A percentile compares a stretch with the other conserved stretches of the same genome.
Evolutionary conservation across 2,888 invertebrate species (phyloP).

Genomic region (Drosophila robusta): DNA sequence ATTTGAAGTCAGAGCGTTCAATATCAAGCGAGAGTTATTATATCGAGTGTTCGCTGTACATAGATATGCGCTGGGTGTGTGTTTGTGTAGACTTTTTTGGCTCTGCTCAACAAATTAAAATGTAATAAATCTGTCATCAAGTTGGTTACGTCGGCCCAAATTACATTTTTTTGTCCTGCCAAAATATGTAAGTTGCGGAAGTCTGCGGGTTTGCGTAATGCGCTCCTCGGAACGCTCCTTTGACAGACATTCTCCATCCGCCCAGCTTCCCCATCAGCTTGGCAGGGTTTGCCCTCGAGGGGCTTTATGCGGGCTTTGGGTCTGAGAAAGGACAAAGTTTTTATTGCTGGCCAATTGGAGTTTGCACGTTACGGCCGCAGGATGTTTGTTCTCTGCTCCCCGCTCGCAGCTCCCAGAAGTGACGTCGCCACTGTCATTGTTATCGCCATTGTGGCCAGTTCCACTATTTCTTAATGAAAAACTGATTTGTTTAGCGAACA

Average conservation of each 20-base stretch:
- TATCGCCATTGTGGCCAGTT: conserved; percentile 46
- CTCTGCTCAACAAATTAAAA: conserved; percentile 65
- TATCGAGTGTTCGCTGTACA: conserved; percentile 6
- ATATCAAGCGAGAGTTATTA: not conserved
- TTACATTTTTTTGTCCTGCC: conserved; percentile 32
- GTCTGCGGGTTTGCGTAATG: conserved; percentile 19
- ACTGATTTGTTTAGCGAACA: conserved; percentile 50
- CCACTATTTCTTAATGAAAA: conserved; percentile 43
- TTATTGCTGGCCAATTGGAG: conserved; percentile 77
- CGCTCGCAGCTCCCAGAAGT: conserved; percentile 37
- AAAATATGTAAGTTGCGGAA: conserved; percentile 42
- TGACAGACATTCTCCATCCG: not conserved
- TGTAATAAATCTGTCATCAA: conserved; percentile 72
- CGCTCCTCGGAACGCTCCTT: not conserved
- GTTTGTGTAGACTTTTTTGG: conserved; percentile 15
- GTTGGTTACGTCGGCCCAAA: conserved; percentile 53
- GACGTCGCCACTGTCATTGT: conserved; percentile 26
- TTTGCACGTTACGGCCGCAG: conserved; percentile 40
- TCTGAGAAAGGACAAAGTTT: conserved; percentile 65
- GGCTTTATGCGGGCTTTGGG: conserved; percentile 21
- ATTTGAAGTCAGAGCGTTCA: no score
- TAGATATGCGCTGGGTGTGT: not conserved
- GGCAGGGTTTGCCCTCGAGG: conserved; percentile 18
- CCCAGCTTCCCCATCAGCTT: conserved; percentile 26
- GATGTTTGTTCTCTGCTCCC: conserved; percentile 39